A percentile compares a stretch with the other conserved stretches of the same genome.
phyloP scores from a whole-genome alignment of 2,113 vertebrate species.

The Corythoichthys intestinalis region DNA sequence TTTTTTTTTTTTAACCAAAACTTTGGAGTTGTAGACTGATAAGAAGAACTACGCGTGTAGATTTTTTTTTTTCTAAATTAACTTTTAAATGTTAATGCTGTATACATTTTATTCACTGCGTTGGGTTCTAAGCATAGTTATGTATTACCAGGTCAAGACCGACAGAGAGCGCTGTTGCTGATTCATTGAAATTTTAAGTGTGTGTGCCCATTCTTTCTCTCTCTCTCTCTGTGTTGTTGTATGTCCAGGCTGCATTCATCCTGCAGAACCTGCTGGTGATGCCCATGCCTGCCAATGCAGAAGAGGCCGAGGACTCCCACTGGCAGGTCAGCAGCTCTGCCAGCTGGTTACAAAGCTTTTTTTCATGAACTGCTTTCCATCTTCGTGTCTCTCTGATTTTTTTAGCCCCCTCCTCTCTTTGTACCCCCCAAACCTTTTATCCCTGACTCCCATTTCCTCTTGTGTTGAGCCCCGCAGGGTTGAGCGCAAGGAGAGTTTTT shows the following conservation, averaged over 20 bases:
- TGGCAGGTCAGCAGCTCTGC: constrained; percentile 84
- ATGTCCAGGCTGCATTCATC: constrained; percentile 88
- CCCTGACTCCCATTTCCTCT: constrained; percentile 11
- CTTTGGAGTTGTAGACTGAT: too few relatives aligned
- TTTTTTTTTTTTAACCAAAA: too few relatives aligned
- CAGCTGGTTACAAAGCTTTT: constrained; percentile 52
- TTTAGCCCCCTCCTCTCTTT: constrained; percentile 15
- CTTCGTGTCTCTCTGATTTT: constrained; percentile 3
- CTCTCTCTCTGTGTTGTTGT: constrained; percentile 47
- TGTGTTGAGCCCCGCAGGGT: constrained; percentile 25
- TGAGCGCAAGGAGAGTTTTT: constrained; percentile 13
- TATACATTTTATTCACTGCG: too few relatives aligned
- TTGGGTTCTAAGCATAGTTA: constrained; percentile 7
- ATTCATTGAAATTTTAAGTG: constrained; percentile 40
- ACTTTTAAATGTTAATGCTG: too few relatives aligned
- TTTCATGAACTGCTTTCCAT: constrained; percentile 43
- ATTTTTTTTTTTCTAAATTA: too few relatives aligned
- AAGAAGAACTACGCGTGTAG: too few relatives aligned
- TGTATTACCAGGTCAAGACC: constrained; percentile 60
- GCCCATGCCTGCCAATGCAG: constrained; percentile 80
- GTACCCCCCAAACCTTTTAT: constrained; percentile 13
- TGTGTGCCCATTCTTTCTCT: constrained; percentile 1
- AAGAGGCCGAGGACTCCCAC: constrained; percentile 77
- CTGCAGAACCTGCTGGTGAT: constrained; percentile 94
- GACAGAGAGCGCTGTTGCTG: constrained; percentile 79